Evolutionary conservation across 2,797 vertebrate species (phyloP), one percentile per base, ranked within the genome.

Genomic region (Falco naumanni): DNA sequence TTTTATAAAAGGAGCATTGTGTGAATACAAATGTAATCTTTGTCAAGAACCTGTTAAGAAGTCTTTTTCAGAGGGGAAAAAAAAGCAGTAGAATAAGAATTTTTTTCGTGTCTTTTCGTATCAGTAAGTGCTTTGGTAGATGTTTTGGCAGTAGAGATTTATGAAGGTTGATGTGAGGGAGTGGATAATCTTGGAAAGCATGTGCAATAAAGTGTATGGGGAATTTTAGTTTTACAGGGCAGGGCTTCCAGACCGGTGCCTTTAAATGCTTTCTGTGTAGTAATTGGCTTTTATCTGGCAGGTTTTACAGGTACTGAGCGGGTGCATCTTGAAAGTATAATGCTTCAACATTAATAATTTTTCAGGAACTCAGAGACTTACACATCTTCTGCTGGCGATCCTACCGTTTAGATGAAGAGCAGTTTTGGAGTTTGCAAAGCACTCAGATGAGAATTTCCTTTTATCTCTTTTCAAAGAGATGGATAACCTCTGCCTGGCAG

Each of bases 111-210:
- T 89, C 43, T 82, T 84, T 89, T 94, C 84, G 78, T 87, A 85
- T 80, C 71, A 41, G 18, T 39, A 51, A 81, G 60, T 69, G 31
- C n/a, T 93, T 77, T 79, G 47, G 75, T 87, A 72, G 70, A 59
- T 71, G 28, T 89, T 96, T 96, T 91, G 79, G 56, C 78, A 84
- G 34, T n/a, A 66, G 77, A 87, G 61, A 71, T 94, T 94, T 69
- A 13, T 84, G 78, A 50, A 64, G 66, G 54, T 87, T 84, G 37
- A 43, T 87, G 86, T 43, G 17, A 68, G 63, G 37, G 91, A 75
- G 4, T 50, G 41, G 53, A 80, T 74, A 60, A 60, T 80, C 39
- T 93, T 84, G 29, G 56, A 93, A 84, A 92, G 87, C n/a, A 33
- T 16, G 5, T 92, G 65, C 54, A 78, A 10, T 92, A 77, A 85